Base-by-base conservation (phyloP, 1,140 invertebrate species). In the Neodiprion virginianus region DNA sequence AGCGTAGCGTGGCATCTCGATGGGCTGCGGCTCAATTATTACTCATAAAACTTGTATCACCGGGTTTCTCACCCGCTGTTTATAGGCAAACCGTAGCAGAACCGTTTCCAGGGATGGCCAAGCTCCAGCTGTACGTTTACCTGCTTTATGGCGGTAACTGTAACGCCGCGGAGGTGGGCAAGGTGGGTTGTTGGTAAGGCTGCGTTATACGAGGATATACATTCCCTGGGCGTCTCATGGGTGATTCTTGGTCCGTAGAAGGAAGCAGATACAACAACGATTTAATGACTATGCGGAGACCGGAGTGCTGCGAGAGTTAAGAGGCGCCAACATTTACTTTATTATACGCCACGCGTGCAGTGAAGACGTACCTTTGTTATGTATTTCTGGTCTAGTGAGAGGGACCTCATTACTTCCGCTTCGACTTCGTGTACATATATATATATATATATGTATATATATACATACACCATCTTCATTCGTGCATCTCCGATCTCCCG, bases 71-170 rank as follows among this genome's bases (percentile, higher is more conserved):
- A 17, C 53, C 53, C 53, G 53, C 11, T 61, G 53, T 61, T 61
- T 61, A 61, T 61, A 17, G n/a, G 53, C 11, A 61, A 61, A 61
- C 53, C 53, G 53, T 61, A 14, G n/a, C 53, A 17, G n/a, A 61
- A 17, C n/a, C 53, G 28, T 40, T 40, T 40, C 28, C 28, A 40
- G 28, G 28, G 28, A 40, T 40, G 28, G 28, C 2, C 28, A 40
- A 5, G 5, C 28, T 40, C 28, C 28, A 40, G 28, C 53, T 17
- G n/a, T 61, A 12, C 53, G 53, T 61, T 61, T 61, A 61, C 53
- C 53, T 61, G 53, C 5, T 61, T 61, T 61, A 61, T 61, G 53
- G 53, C 53, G 53, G n/a, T 61, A 61, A 61, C 53, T 61, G 53
- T 61, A 61, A 61, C n/a, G 53, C 11, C n/a, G 53, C 4, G n/a